Evolutionary conservation across 1,140 invertebrate genomes (phyloP), one percentile per base, ranked within the genome.

Genomic region (Rhopalosiphum padi): DNA sequence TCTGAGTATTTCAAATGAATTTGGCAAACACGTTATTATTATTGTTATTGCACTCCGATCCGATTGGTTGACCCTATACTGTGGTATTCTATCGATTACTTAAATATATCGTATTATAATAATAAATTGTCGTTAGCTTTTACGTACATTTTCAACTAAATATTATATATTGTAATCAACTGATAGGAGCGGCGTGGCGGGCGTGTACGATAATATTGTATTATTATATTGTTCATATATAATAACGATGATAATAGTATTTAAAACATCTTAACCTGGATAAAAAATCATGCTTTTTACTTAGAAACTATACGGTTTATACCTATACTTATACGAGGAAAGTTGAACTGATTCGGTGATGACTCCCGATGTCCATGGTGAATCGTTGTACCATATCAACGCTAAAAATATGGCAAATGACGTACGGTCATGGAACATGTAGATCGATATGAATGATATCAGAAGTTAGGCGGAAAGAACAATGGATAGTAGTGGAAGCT

Each of bases 11-110:
- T 53, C 46, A 86, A 46, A 86, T 41, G 46, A 89, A 53, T 89
- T 89, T 89, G 48, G 87, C 87, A 53, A 89, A 51, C 87, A 53
- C n/a, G 35, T 89, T 53, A 89, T 53, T n/a, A 35, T 89, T 89
- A 53, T 46, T 86, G 83, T 86, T 86, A 86, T 37, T 88, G 37
- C 22, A 89, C n/a, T 23, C 15, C 87, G 48, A 89, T 87, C 2
- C 43, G 7, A 87, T 48, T n/a, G 86, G 86, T 87, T 48, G 30
- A 85, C 22, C 82, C 22, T n/a, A n/a, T n/a, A n/a, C 15, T 77
- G n/a, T 15, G n/a, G 15, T n/a, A n/a, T 77, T n/a, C n/a, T n/a
- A 30, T 77, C 60, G n/a, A 77, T 77, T 77, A 77, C 30, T 77
- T 83, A 37, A 41, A 41, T 43, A 43, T 15, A 85, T 43, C 83